These are phyloP conservation scores for Salminus brasiliensis DNA, from an alignment of 2,113 vertebrate species.

Conservation along the genomic window DNA sequence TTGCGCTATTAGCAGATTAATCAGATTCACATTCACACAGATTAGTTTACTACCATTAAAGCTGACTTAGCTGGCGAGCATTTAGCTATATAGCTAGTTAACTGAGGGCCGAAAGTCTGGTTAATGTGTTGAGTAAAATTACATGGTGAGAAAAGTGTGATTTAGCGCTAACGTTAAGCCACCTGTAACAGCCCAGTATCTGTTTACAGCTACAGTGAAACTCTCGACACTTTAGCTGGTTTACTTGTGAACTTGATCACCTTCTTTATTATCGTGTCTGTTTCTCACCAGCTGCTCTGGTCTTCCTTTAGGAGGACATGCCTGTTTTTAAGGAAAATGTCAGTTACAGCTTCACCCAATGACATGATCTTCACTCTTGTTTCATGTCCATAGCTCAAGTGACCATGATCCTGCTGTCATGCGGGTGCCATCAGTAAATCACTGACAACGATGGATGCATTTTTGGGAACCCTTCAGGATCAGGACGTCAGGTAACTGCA, in stretches of 20 bases:
- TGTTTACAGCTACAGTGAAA: background rate
- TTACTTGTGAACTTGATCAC: background rate
- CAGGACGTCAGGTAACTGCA: constrained; percentile 67
- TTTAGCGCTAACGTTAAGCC: no score
- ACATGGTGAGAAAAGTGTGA: no score
- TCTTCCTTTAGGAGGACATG: background rate
- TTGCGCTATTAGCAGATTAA: background rate
- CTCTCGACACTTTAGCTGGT: background rate
- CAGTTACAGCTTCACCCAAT: no score
- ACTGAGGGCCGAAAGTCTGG: no score
- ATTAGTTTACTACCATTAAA: background rate
- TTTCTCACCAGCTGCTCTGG: background rate
- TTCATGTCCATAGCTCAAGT: background rate
- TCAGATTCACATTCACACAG: background rate
- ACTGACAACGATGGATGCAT: constrained; percentile 65
- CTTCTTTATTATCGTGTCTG: background rate
- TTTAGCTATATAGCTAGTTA: no score
- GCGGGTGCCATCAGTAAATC: constrained; percentile 3
- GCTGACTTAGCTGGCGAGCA: background rate
- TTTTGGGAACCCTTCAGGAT: constrained; percentile 62
- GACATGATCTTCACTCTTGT: background rate
- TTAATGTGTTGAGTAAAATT: no score
- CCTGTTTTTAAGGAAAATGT: no score
- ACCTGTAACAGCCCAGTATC: background rate
- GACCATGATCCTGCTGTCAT: constrained; percentile 9